phyloP scores from a whole-genome alignment of 2,797 vertebrate species.

The Myotis vivesi region DNA sequence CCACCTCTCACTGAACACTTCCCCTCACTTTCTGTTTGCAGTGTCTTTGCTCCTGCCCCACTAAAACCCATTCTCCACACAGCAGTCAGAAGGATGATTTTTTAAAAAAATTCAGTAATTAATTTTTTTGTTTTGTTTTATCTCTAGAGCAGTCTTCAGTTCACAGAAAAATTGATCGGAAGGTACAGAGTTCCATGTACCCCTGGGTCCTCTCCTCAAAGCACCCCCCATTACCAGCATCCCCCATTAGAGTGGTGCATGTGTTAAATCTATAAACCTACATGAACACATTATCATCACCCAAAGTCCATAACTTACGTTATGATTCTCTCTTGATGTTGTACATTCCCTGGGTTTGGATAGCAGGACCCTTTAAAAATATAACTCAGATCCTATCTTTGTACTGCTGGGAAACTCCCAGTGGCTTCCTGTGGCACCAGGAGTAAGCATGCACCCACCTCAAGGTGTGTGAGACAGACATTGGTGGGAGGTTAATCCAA shows the following conservation, averaged over 20 bases:
- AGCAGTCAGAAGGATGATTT: background rate
- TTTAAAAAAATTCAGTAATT: background rate
- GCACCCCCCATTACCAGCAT: background rate
- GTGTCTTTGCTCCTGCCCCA: background rate
- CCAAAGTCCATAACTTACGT: background rate
- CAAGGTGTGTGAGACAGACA: background rate
- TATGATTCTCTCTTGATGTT: background rate
- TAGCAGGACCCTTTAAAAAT: background rate
- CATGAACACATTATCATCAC: background rate
- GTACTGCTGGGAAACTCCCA: background rate
- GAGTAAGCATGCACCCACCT: background rate
- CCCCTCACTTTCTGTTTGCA: background rate
- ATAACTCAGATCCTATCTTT: background rate
- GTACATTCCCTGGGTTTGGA: background rate
- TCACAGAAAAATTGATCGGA: background rate
- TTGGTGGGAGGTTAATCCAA: background rate
- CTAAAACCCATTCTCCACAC: background rate
- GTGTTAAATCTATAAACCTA: background rate
- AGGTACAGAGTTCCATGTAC: background rate
- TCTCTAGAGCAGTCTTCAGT: background rate
- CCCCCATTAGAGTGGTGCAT: too few relatives aligned
- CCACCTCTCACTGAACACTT: too few relatives aligned
- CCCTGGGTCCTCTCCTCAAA: accelerated
- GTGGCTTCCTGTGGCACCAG: accelerated
- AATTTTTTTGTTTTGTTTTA: background rate